phyloP scores from a whole-genome alignment of 2,113 vertebrate species.

The Myiozetetes cayanensis region DNA sequence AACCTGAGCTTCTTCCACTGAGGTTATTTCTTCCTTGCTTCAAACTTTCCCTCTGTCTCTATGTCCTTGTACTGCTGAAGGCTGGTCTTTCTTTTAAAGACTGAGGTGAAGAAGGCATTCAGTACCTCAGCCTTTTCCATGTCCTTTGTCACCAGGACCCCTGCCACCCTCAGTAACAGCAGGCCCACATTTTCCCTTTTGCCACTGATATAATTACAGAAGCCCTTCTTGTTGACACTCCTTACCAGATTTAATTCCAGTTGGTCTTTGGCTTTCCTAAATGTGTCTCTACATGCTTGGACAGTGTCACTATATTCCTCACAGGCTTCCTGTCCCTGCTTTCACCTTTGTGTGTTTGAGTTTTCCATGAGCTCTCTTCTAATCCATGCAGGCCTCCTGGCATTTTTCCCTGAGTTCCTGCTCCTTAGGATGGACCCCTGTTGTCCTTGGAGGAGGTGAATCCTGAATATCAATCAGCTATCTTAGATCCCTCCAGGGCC shows the following conservation, averaged over 20 bases:
- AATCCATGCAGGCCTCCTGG: neutral
- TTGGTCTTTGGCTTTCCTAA: neutral
- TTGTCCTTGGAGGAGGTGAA: neutral
- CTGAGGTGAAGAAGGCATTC: neutral
- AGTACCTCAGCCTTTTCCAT: neutral
- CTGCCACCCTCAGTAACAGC: neutral
- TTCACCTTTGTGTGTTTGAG: neutral
- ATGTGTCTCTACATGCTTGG: neutral
- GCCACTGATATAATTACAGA: neutral
- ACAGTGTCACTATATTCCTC: neutral
- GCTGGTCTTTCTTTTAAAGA: neutral
- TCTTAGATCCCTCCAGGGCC: neutral
- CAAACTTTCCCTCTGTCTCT: neutral
- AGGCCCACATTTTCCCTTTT: neutral
- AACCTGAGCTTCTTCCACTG: neutral
- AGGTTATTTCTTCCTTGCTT: rapidly evolving
- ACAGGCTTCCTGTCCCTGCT: neutral
- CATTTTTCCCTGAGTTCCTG: neutral
- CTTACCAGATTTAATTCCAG: neutral
- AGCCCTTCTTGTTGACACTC: neutral
- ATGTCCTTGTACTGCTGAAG: neutral
- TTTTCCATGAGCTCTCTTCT: neutral
- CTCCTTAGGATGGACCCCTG: neutral
- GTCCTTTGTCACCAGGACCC: neutral
- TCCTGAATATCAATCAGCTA: neutral